phyloP scores from a whole-genome alignment of 1,140 invertebrate genomes.

The Cataglyphis hispanica region DNA sequence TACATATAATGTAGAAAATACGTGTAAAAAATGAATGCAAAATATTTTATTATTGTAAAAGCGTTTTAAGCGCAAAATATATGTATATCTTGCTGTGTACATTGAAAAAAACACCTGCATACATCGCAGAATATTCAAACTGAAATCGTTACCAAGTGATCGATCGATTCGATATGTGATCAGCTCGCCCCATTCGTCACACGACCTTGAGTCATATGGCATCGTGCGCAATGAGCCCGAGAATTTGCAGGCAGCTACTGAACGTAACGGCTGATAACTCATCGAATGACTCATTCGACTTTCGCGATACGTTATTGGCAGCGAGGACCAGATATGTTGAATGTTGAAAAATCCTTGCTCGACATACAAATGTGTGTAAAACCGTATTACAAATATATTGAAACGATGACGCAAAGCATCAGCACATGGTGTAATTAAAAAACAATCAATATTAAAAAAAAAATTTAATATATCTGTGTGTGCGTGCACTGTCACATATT shows the following conservation, averaged over 20 bases:
- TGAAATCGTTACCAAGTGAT: slow-evolving; percentile 20
- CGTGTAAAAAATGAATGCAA: neutral
- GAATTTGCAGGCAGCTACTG: slow-evolving; percentile 64
- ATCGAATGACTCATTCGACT: slow-evolving; percentile 65
- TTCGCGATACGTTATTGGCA: slow-evolving; percentile 18
- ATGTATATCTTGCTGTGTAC: neutral
- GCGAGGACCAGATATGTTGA: neutral
- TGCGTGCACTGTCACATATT: slow-evolving; percentile 32
- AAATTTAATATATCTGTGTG: neutral
- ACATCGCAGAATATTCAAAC: slow-evolving; percentile 3
- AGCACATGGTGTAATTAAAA: neutral
- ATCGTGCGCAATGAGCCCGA: slow-evolving; percentile 60
- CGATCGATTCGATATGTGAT: slow-evolving; percentile 66
- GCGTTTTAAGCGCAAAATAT: slow-evolving; percentile 4
- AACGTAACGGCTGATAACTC: slow-evolving; percentile 70
- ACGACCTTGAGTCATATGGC: slow-evolving; percentile 67
- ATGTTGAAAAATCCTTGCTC: neutral
- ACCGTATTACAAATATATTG: neutral
- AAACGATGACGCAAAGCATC: neutral
- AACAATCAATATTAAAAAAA: neutral
- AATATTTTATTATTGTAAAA: neutral
- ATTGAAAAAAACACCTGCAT: neutral
- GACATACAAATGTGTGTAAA: neutral
- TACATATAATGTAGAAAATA: neutral
- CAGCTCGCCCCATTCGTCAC: slow-evolving; percentile 56